A percentile compares a stretch with the other conserved stretches of the same genome.
Evolutionary conservation across 2,113 vertebrate genomes (phyloP).

Genomic region (Scomber scombrus): DNA sequence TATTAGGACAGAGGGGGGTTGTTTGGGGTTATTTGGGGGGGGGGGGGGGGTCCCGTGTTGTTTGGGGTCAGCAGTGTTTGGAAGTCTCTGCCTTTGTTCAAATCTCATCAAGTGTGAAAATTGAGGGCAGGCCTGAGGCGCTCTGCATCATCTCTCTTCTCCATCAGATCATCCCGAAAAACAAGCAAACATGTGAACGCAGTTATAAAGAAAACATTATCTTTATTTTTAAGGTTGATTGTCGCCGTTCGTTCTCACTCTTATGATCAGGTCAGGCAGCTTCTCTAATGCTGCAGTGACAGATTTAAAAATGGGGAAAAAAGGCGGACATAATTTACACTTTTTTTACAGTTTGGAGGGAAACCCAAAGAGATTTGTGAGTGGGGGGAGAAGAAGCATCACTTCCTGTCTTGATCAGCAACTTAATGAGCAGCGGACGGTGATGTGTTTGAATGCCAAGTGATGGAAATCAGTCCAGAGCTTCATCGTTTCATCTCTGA

Average conservation of each 20-base stretch:
- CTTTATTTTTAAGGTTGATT: background rate
- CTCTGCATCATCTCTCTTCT: conserved; percentile 8
- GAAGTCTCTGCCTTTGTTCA: conserved; percentile 69
- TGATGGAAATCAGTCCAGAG: background rate
- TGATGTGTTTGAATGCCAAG: background rate
- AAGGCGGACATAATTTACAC: conserved; percentile 21
- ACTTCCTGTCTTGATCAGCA: conserved; percentile 28
- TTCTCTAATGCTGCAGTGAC: no score
- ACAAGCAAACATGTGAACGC: background rate
- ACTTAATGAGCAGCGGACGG: background rate
- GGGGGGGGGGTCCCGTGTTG: conserved; percentile 41
- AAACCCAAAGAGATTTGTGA: background rate
- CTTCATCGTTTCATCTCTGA: background rate
- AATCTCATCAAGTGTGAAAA: conserved; percentile 74
- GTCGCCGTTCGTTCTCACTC: conserved; percentile 1
- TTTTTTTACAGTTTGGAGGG: background rate
- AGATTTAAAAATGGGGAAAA: background rate
- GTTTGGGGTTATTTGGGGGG: background rate
- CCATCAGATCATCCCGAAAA: background rate
- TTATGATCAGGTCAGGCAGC: background rate
- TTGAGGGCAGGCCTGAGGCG: conserved; percentile 64
- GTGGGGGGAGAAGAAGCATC: background rate
- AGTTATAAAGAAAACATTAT: background rate
- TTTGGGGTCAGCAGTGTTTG: conserved; percentile 72
- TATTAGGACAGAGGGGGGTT: conserved; percentile 25